Base-by-base conservation (phyloP, 2,797 vertebrate species). In the Xenops minutus region DNA sequence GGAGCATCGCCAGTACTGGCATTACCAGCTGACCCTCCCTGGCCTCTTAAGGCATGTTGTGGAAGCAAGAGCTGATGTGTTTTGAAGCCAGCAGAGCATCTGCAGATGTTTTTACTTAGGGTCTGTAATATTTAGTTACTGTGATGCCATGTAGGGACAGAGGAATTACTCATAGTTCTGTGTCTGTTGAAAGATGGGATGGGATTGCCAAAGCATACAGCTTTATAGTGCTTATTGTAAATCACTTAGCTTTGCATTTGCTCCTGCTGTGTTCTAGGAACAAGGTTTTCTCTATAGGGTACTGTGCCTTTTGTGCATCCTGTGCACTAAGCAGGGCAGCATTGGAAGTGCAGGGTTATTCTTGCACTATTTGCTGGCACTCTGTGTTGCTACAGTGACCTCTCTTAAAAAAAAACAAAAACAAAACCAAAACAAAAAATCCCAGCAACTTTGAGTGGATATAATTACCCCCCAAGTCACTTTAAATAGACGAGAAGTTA, bases 1-100 rank as follows among this genome's bases (percentile, higher is more conserved):
- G 77, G 55, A 77, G n/a, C 52, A 24, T 7, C 0, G 0, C 36
- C 52, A 63, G 20, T 2, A 0, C n/a, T 23, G n/a, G 10, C 0
- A 0, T 4, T 26, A 55, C 27, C 13, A 32, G 7, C 14, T 4
- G 5, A 46, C 20, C 37, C 49, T 75, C 22, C 10, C 34, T 17
- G 51, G 26, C 22, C 32, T 83, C 36, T 64, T 79, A 52, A 59
- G 90, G 21, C 0, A 2, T 0, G 0, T 19, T 23, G 26, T 34
- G 37, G 29, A 73, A 68, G 41, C 17, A 52, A 61, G 27, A 88
- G 18, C 20, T 64, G 54, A 73, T 1, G 2, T 23, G 23, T 61
- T 90, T 62, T 2, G 2, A 73, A 85, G 51, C 13, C 30, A 79
- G 54, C 26, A 88, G 75, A 75, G 4, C 5, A 7, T 22, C 68